Evolutionary conservation across 2,888 invertebrate genomes (phyloP).

Genomic region (Eueremaeus valkanovi): DNA sequence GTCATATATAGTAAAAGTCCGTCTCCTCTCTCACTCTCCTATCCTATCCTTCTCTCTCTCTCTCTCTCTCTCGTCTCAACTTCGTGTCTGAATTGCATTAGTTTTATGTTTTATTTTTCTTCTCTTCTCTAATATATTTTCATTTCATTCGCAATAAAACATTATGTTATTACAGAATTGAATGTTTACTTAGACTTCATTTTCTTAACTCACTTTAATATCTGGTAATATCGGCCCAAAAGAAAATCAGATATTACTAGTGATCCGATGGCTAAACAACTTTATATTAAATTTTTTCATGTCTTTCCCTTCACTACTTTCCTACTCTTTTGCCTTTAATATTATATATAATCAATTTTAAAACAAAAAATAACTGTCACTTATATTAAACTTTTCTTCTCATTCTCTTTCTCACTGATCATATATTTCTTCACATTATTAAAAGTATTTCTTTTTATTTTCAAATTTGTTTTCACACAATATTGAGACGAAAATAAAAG

Average conservation of each 20-base stretch:
- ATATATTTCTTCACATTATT: neutral
- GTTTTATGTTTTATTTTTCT: neutral
- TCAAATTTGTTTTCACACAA: neutral
- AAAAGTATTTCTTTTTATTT: neutral
- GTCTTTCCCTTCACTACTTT: neutral
- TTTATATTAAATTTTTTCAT: neutral
- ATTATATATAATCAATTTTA: constrained; percentile 17
- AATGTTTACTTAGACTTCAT: constrained; percentile 27
- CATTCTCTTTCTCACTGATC: neutral
- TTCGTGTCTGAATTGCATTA: constrained; percentile 27
- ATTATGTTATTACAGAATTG: constrained; percentile 21
- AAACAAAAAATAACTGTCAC: constrained; percentile 18
- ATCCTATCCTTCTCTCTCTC: too few species aligned
- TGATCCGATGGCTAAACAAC: constrained; percentile 8
- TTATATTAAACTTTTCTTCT: constrained; percentile 9
- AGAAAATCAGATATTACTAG: constrained; percentile 8
- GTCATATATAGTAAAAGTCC: constrained; percentile 3
- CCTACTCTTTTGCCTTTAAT: neutral
- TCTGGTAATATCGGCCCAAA: neutral
- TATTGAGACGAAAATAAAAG: too few species aligned
- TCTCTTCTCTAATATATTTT: neutral
- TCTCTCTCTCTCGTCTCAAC: too few species aligned
- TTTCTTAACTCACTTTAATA: constrained; percentile 29
- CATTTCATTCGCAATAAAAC: constrained; percentile 27
- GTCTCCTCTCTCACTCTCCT: neutral